Conservation (phyloP, 92 coral and sea anemone species). For the Porites cylindrica region DNA sequence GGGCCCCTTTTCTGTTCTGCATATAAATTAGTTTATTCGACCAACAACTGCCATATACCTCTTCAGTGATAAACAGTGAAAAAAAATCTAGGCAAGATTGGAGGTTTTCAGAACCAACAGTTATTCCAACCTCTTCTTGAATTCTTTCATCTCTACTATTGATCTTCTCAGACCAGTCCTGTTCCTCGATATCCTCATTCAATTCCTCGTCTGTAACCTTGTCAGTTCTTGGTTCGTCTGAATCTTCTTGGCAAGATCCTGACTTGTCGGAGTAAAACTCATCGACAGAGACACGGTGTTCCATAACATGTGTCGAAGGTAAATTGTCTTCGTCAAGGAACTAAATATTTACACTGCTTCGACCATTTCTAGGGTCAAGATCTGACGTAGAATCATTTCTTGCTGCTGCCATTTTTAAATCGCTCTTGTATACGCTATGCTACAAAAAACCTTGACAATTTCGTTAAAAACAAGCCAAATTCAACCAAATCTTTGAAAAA, state of each 20-base stretch:
- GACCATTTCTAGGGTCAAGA: constrained; percentile 6
- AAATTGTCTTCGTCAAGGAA: neutral
- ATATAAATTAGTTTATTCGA: constrained; percentile 41
- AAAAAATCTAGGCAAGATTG: neutral
- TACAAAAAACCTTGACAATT: neutral
- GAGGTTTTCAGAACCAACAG: neutral
- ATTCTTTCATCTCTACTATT: neutral
- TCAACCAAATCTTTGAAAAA: neutral
- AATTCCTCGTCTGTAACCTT: neutral
- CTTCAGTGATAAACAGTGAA: neutral
- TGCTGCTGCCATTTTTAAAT: neutral
- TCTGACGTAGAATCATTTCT: neutral
- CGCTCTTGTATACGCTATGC: neutral
- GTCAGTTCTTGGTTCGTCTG: neutral
- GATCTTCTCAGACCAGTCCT: neutral
- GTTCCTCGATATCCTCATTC: neutral
- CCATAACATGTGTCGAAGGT: neutral
- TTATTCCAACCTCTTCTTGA: neutral
- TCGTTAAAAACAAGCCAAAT: neutral
- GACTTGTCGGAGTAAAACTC: neutral
- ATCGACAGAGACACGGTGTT: neutral
- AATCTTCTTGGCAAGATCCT: neutral
- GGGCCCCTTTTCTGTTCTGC: constrained; percentile 37
- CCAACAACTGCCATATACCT: constrained; percentile 26
- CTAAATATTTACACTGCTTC: neutral